A percentile compares a stretch with the other conserved stretches of the same genome.
phyloP scores from a whole-genome alignment of 2,113 vertebrate species.

The Lagopus muta region DNA sequence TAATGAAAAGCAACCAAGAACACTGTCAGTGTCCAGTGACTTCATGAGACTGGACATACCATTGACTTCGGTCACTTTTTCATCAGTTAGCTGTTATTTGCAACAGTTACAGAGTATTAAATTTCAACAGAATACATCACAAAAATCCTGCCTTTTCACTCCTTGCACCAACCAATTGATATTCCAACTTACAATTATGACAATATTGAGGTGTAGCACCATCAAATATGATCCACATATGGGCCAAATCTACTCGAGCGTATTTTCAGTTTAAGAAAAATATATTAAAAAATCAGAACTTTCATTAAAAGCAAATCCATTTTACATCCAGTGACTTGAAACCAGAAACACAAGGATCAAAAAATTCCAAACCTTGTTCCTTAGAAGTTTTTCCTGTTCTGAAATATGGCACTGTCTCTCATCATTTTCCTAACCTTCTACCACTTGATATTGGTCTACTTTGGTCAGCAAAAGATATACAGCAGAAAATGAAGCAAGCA shows the following conservation, averaged over 20 bases:
- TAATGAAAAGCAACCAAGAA: background rate
- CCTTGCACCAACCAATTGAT: background rate
- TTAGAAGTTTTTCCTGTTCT: background rate
- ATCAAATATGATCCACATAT: background rate
- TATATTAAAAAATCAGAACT: background rate
- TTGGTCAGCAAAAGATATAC: background rate
- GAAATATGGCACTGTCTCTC: background rate
- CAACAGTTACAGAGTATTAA: background rate
- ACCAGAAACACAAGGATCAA: background rate
- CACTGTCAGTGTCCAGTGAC: background rate
- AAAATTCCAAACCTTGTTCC: background rate
- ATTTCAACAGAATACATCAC: background rate
- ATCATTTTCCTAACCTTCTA: background rate
- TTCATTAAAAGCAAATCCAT: background rate
- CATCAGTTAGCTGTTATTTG: background rate
- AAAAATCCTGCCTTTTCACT: background rate
- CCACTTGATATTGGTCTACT: background rate
- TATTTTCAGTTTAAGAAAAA: background rate
- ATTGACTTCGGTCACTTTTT: rapidly evolving
- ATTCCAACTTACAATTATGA: background rate
- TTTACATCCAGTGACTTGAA: background rate
- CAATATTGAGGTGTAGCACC: background rate
- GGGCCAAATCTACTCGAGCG: background rate
- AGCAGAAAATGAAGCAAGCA: background rate
- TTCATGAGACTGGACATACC: background rate